Evolutionary conservation across 2,797 vertebrate species (phyloP), one percentile per base, ranked within the genome.

Genomic region (Pantherophis alleghaniensis): DNA sequence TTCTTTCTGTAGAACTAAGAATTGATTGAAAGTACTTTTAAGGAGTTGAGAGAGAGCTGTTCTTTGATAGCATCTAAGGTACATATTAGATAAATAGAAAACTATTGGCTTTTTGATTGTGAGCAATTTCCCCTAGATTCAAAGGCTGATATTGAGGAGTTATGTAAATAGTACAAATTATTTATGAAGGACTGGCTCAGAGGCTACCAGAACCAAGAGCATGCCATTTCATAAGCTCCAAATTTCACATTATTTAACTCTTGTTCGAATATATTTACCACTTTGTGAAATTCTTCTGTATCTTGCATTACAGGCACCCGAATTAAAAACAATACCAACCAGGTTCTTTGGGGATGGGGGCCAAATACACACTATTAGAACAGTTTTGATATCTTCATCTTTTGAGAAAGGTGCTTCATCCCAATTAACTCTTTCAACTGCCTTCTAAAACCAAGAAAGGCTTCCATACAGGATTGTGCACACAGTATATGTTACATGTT

Each of bases 11-110:
- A 97, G 95, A 97, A 97, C 97, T 96, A 97, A 96, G 94, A 97
- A 97, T 97, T 97, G 97, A 98, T 97, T 97, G 96, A 96, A 97
- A 93, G 89, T 92, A 92, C 93, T 96, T 95, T 96, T 94, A 90
- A 94, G 94, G 92, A 94, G 63, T 89, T 92, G 18, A 12, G 92
- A 89, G 74, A 92, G 42, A 95, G 90, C 51, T 95, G 93, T 95
- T 95, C 94, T 97, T 91, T 96, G 95, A 95, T 96, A 97, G 96
- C 63, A 96, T 94, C 96, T 96, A 94, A 96, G 93, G 55, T 96
- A 91, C 93, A 95, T 94, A 95, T 94, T 94, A 96, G 95, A 97
- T 97, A 97, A 97, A 97, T 95, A 95, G 94, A 96, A 97, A 97
- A 96, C 60, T 95, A 96, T 96, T 96, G 96, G 96, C 92, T 97